These are phyloP conservation scores for Minunthozetes semirufus DNA, from an alignment of 2,888 invertebrate genomes.

Conservation along the genomic window DNA sequence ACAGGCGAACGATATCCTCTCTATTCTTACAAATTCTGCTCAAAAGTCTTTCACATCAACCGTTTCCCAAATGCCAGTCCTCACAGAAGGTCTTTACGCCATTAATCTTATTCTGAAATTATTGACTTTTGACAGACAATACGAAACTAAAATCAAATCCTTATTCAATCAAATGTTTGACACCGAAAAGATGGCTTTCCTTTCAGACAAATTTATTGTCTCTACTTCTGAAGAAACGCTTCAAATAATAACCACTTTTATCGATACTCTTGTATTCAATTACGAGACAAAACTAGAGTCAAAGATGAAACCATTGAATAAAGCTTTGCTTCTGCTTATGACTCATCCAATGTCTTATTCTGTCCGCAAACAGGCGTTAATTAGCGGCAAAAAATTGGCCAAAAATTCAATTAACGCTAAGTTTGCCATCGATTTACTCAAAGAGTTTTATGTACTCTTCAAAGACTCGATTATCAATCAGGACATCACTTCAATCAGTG, in stretches of 20 bases:
- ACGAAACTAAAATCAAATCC: constrained; percentile 52
- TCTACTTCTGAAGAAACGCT: constrained; percentile 60
- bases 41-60: constrained; percentile 66
- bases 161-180: constrained; percentile 67
- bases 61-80: constrained; percentile 52
- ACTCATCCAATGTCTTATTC: constrained; percentile 21
- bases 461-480: constrained; percentile 5
- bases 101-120: constrained; percentile 62
- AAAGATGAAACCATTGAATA: constrained; percentile 23
- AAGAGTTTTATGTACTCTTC: constrained; percentile 25
- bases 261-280: constrained; percentile 30
- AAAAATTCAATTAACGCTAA: constrained; percentile 19
- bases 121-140: constrained; percentile 50
- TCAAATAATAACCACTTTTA: constrained; percentile 31
- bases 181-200: constrained; percentile 68
- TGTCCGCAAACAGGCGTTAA: constrained; percentile 33
- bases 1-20: constrained; percentile 51
- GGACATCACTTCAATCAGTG: background rate
- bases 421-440: constrained; percentile 25
- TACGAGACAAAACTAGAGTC: constrained; percentile 24
- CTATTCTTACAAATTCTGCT: constrained; percentile 63
- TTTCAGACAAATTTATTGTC: constrained; percentile 71
- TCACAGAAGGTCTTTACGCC: constrained; percentile 66
- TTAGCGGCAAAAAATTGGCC: constrained; percentile 10
- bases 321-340: constrained; percentile 32